A percentile compares a stretch with the other conserved stretches of the same genome.
Evolutionary conservation across 2,797 vertebrate species (phyloP).

Genomic region (Menidia menidia): DNA sequence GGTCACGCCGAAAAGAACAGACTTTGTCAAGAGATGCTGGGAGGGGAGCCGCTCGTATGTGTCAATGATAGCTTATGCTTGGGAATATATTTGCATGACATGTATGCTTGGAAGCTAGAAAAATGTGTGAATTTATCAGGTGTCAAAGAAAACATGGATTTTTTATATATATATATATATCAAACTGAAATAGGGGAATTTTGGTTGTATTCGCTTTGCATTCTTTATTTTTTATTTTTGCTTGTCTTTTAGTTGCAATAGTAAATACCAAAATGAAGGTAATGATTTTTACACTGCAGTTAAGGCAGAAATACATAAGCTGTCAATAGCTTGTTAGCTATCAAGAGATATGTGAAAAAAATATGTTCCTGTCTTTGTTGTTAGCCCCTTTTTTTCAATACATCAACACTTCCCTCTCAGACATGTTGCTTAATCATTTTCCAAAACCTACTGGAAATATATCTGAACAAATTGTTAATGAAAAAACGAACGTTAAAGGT

Average conservation of each 20-base stretch:
- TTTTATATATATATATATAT: no score
- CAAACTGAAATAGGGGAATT: no score
- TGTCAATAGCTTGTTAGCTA: background rate
- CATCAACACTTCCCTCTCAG: background rate
- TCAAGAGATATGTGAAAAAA: background rate
- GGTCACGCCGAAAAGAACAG: conserved; percentile 31
- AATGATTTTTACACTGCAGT: background rate
- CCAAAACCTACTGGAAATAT: background rate
- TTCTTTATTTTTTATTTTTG: no score
- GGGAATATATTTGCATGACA: background rate
- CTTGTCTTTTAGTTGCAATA: background rate
- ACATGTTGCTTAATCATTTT: background rate
- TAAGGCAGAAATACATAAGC: background rate
- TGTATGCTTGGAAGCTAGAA: background rate
- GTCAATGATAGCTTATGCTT: background rate
- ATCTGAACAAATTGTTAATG: background rate
- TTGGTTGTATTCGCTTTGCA: no score
- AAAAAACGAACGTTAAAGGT: background rate
- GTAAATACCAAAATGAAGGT: background rate
- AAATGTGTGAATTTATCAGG: background rate
- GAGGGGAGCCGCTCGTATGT: background rate
- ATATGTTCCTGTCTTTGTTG: background rate
- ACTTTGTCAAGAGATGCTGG: conserved; percentile 3
- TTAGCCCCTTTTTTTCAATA: background rate
- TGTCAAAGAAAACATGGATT: no score